A percentile compares a stretch with the other conserved stretches of the same genome.
Evolutionary conservation across 2,113 vertebrate genomes (phyloP).

Genomic region (Nothobranchius kuhntae): DNA sequence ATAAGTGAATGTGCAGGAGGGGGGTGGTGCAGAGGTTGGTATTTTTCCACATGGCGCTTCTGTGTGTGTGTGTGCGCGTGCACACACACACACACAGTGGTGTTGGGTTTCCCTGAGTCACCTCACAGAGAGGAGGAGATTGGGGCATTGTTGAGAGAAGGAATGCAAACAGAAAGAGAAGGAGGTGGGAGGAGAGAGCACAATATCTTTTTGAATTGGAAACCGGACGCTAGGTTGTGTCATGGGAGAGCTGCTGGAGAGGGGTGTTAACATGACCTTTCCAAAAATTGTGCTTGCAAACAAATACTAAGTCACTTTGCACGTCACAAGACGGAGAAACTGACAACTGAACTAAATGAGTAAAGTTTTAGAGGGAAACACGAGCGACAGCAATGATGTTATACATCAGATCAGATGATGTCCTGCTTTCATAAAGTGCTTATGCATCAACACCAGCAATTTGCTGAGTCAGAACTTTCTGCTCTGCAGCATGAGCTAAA

Average conservation of each 20-base stretch:
- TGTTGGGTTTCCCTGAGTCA: constrained; percentile 53
- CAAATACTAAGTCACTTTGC: background rate
- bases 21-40: constrained; percentile 44
- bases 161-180: constrained; percentile 50
- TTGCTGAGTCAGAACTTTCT: constrained; percentile 26
- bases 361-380: background rate
- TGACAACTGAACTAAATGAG: background rate
- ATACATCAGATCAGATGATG: constrained; percentile 22
- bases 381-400: background rate
- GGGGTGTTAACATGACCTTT: constrained; percentile 33
- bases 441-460: constrained; percentile 7
- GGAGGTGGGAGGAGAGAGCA: background rate
- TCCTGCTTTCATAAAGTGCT: constrained; percentile 23
- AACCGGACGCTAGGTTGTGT: constrained; percentile 12
- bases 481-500: constrained; percentile 14
- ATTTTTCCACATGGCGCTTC: constrained; percentile 60
- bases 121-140: constrained; percentile 23
- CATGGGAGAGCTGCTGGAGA: constrained; percentile 48
- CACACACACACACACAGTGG: constrained; percentile 28
- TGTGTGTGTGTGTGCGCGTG: background rate
- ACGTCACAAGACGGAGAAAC: background rate
- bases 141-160: constrained; percentile 38
- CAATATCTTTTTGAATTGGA: constrained; percentile 19
- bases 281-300: background rate
- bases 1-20: constrained; percentile 26